Evolutionary conservation across 2,888 invertebrate genomes (phyloP).

Genomic region (Tupiocoris notatus): DNA sequence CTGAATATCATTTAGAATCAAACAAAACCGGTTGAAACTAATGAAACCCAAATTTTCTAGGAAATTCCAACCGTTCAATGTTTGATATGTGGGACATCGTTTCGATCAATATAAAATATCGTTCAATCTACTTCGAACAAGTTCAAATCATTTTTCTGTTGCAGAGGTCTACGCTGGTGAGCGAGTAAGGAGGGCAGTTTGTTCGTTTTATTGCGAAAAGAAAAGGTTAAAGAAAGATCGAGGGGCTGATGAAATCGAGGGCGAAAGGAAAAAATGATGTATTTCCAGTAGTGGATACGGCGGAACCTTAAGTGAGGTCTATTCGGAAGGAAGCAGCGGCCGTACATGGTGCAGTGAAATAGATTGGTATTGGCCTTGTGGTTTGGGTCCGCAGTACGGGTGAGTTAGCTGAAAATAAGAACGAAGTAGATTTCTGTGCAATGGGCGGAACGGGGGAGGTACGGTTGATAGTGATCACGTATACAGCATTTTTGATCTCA

Average conservation of each 20-base stretch:
- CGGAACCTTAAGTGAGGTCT: neutral
- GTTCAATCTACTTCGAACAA: neutral
- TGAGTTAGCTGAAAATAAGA: too few relatives aligned
- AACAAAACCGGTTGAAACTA: too few relatives aligned
- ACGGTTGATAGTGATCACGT: too few relatives aligned
- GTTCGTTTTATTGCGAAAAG: neutral
- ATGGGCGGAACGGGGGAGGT: too few relatives aligned
- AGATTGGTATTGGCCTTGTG: too few relatives aligned
- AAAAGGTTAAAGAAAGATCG: neutral
- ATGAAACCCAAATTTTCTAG: too few relatives aligned
- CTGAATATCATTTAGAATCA: too few relatives aligned
- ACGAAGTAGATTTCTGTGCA: too few relatives aligned
- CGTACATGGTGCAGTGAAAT: neutral
- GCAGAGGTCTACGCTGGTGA: neutral
- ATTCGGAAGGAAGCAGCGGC: neutral
- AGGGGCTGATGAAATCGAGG: neutral
- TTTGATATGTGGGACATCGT: too few relatives aligned
- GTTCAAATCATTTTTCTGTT: neutral
- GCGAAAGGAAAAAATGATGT: neutral
- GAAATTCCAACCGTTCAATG: too few relatives aligned
- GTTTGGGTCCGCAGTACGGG: too few relatives aligned
- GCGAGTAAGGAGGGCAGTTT: neutral
- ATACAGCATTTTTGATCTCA: too few relatives aligned
- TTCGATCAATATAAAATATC: neutral
- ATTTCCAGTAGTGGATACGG: neutral